A percentile compares a stretch with the other conserved stretches of the same genome.
Conservation (phyloP, 2,797 vertebrate species). For the Rallus crepitans region DNA sequence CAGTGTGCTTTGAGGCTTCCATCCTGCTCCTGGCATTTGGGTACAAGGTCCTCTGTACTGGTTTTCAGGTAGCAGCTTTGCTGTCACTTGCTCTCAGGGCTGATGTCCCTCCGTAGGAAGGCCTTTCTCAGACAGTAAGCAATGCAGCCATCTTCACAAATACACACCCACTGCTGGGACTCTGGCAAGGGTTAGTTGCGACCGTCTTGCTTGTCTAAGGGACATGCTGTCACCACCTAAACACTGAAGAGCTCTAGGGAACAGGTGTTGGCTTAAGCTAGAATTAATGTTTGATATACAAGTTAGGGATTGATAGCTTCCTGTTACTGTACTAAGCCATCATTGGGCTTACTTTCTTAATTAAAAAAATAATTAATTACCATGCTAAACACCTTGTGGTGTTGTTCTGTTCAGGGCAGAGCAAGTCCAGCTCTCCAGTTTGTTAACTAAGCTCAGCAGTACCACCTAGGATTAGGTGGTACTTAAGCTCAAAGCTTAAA, state of each 20-base stretch:
- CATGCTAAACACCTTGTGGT: fast-evolving
- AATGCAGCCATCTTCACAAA: not conserved
- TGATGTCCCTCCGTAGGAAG: not conserved
- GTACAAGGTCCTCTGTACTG: not conserved
- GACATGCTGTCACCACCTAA: not conserved
- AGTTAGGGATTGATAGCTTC: not conserved
- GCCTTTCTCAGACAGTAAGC: not conserved
- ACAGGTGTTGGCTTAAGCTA: not conserved
- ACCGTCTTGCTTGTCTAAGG: not conserved
- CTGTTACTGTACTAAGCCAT: not conserved
- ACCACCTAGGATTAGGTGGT: not conserved
- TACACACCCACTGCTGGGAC: not conserved
- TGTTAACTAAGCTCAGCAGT: not conserved
- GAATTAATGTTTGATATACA: not conserved
- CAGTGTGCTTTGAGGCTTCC: not conserved
- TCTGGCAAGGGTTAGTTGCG: not conserved
- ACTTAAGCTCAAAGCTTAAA: not conserved
- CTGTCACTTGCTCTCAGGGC: not conserved
- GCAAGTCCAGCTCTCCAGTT: not conserved
- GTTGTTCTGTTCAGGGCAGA: not conserved
- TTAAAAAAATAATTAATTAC: not conserved
- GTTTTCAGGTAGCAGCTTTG: not conserved
- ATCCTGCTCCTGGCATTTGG: fast-evolving
- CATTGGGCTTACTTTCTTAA: not conserved
- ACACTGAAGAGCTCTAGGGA: not conserved